Conservation (phyloP, 2,888 invertebrate species). For the Nudaria mundana region DNA sequence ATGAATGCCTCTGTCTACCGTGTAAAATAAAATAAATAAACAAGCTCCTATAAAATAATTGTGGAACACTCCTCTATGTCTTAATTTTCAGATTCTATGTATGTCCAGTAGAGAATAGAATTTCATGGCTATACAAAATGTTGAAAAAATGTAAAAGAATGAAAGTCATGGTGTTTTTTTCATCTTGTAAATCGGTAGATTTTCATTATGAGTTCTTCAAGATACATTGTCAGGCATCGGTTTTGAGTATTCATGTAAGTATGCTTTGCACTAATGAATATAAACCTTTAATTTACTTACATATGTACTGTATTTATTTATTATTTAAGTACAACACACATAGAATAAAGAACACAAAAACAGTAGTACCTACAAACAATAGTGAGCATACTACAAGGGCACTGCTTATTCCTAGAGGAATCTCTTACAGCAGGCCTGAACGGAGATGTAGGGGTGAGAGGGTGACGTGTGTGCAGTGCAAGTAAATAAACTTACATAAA, state of each 20-base stretch:
- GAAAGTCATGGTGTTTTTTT: conserved; percentile 98
- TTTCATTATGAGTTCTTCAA: conserved; percentile 96
- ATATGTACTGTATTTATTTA: not conserved
- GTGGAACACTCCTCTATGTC: too few species aligned
- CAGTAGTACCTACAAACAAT: too few species aligned
- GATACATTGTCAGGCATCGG: conserved; percentile 92
- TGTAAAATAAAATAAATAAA: too few species aligned
- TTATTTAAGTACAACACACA: too few species aligned
- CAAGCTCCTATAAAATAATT: too few species aligned
- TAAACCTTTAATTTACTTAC: not conserved
- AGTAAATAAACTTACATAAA: too few species aligned
- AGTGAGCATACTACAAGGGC: too few species aligned
- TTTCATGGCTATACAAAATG: conserved; percentile 96
- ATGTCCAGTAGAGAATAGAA: conserved; percentile 94
- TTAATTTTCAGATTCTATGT: conserved; percentile 88
- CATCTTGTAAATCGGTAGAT: conserved; percentile 97
- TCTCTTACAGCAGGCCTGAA: too few species aligned
- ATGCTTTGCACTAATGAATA: not conserved
- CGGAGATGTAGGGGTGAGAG: too few species aligned
- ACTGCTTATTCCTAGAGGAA: too few species aligned
- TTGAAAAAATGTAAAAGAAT: conserved; percentile 95
- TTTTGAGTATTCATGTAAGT: conserved; percentile 96
- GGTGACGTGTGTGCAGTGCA: too few species aligned
- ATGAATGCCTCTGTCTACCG: too few species aligned
- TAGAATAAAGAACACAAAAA: not conserved